These are phyloP conservation scores for Hydrolagus affinis DNA, from an alignment of 2,113 vertebrate species.

Conservation along the genomic window DNA sequence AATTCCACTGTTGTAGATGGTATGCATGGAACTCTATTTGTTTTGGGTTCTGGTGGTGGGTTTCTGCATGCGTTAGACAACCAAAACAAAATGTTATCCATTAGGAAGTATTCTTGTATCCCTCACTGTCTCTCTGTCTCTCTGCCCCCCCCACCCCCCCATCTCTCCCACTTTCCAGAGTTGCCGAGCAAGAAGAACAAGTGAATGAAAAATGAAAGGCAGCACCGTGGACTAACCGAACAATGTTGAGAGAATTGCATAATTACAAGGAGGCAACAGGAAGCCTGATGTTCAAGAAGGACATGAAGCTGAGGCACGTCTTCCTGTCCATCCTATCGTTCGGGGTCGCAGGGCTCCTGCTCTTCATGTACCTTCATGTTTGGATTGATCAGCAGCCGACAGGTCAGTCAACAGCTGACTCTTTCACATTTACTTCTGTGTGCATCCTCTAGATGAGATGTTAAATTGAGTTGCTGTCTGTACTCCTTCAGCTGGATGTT, in stretches of 20 bases:
- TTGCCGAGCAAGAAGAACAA: background rate
- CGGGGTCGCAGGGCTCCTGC: slow-evolving; percentile 56
- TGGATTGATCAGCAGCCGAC: slow-evolving; percentile 53
- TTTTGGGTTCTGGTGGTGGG: background rate
- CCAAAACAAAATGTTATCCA: too few relatives aligned
- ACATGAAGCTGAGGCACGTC: slow-evolving; percentile 59
- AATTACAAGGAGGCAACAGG: slow-evolving; percentile 36
- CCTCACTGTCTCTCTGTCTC: too few relatives aligned
- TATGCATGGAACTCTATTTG: too few relatives aligned
- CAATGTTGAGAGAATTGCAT: slow-evolving; percentile 33
- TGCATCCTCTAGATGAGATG: too few relatives aligned
- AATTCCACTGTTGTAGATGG: too few relatives aligned
- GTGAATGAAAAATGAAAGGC: background rate
- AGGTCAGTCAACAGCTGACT: slow-evolving; percentile 43
- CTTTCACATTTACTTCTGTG: too few relatives aligned
- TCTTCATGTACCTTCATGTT: slow-evolving; percentile 59
- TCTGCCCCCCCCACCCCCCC: background rate
- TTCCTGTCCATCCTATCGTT: slow-evolving; percentile 57
- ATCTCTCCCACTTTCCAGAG: background rate
- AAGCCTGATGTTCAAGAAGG: slow-evolving; percentile 43
- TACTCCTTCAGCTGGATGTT: too few relatives aligned
- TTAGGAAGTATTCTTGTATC: too few relatives aligned
- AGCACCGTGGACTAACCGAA: background rate
- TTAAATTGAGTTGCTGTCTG: too few relatives aligned
- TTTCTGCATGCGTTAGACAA: too few relatives aligned